These are phyloP conservation scores for Baryphthengus martii DNA, from an alignment of 2,113 vertebrate species.

Conservation along the genomic window DNA sequence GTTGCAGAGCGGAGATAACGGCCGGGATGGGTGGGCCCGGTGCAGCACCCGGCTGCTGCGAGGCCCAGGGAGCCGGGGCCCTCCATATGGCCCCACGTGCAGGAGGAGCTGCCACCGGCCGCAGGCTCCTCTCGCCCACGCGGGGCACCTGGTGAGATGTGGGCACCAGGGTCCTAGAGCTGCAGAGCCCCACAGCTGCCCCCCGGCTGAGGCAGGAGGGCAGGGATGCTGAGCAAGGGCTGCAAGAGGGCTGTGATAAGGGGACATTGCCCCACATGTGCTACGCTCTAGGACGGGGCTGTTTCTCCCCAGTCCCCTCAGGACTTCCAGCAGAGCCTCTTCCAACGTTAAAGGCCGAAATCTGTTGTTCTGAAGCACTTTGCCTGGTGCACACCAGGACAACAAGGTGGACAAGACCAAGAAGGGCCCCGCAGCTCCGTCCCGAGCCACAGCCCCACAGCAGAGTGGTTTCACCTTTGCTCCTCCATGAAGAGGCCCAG, in stretches of 20 bases:
- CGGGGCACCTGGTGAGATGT: fast-evolving
- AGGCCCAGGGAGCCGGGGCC: neutral
- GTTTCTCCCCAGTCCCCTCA: neutral
- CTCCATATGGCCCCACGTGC: neutral
- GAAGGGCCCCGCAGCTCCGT: neutral
- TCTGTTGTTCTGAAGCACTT: neutral
- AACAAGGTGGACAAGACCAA: no score
- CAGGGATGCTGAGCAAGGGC: neutral
- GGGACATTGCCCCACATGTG: fast-evolving
- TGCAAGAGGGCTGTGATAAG: fast-evolving
- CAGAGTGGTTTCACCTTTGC: neutral
- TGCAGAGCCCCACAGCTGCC: neutral
- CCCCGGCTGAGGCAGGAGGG: fast-evolving
- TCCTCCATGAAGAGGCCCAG: fast-evolving
- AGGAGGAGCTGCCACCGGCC: neutral
- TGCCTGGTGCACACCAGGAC: neutral
- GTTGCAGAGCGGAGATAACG: neutral
- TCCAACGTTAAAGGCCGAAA: neutral
- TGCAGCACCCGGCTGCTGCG: fast-evolving
- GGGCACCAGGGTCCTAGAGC: neutral
- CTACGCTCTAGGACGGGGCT: neutral
- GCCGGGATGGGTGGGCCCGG: neutral
- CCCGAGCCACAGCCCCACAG: no score
- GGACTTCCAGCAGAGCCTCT: neutral
- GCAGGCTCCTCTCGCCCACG: neutral